Percentiles rank a stretch among this genome's conserved stretches.
Conservation (phyloP, 2,888 invertebrate species). For the Mellilla xanthometata region DNA sequence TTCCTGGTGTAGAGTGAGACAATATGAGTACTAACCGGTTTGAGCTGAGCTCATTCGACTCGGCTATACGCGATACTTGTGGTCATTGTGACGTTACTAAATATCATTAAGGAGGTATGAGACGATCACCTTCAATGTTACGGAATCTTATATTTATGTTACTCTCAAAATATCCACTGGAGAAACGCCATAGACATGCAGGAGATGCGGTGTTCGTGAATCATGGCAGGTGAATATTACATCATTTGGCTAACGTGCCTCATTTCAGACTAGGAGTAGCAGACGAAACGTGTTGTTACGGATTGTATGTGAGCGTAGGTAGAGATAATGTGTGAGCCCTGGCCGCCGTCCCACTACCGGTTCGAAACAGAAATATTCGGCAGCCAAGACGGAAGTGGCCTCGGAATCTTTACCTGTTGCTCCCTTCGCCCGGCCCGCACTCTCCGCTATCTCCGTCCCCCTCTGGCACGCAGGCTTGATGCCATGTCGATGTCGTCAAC, state of each 20-base stretch:
- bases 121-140: not conserved
- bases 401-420: constrained; percentile 83
- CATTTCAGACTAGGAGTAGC: constrained; percentile 35
- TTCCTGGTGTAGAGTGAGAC: constrained; percentile 78
- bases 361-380: constrained; percentile 83
- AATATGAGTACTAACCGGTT: constrained; percentile 77
- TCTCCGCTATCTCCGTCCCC: constrained; percentile 59
- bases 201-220: constrained; percentile 22
- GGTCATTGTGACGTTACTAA: constrained; percentile 39
- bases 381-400: constrained; percentile 83
- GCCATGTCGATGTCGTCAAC: constrained; percentile 47
- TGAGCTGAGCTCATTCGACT: constrained; percentile 66
- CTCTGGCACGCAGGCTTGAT: constrained; percentile 51
- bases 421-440: constrained; percentile 75
- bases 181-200: constrained; percentile 12
- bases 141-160: constrained; percentile 3
- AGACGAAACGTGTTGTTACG: constrained; percentile 41
- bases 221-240: constrained; percentile 29
- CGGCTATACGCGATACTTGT: constrained; percentile 46
- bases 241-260: constrained; percentile 35
- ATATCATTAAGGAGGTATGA: constrained; percentile 13
- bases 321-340: constrained; percentile 63
- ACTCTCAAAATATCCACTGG: constrained; percentile 4
- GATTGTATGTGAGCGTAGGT: constrained; percentile 47
- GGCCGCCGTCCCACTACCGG: constrained; percentile 81